Evolutionary conservation across 2,888 invertebrate species (phyloP).

Genomic region (Baccha elongata): DNA sequence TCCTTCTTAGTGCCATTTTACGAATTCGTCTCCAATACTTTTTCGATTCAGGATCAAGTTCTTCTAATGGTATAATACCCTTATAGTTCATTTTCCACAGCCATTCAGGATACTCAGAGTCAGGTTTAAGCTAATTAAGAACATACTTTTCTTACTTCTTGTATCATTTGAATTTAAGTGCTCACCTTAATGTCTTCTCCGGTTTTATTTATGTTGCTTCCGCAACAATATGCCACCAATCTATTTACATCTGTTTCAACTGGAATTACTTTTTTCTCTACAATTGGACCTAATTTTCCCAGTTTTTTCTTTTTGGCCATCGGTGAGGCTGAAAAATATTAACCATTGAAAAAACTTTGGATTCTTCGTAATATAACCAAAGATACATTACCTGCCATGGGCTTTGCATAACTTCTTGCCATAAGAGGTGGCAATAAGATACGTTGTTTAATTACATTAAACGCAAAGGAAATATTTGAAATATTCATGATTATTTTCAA

Average conservation of each 20-base stretch:
- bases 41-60: constrained; percentile 90
- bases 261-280: constrained; percentile 89
- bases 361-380: constrained; percentile 29
- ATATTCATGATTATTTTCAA: constrained; percentile 54
- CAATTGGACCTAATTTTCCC: constrained; percentile 85
- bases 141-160: constrained; percentile 7
- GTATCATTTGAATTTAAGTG: not conserved
- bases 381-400: constrained; percentile 42
- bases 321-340: constrained; percentile 47
- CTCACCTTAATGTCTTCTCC: constrained; percentile 91
- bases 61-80: constrained; percentile 86
- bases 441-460: constrained; percentile 70
- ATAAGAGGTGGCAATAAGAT: constrained; percentile 39
- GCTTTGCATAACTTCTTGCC: constrained; percentile 72
- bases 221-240: constrained; percentile 91
- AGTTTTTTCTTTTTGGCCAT: constrained; percentile 84
- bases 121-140: constrained; percentile 84
- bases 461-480: constrained; percentile 45
- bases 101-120: constrained; percentile 96
- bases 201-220: constrained; percentile 91
- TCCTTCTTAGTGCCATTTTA: constrained; percentile 85
- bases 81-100: constrained; percentile 90
- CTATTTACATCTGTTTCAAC: constrained; percentile 93
- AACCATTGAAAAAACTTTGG: not conserved
- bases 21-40: constrained; percentile 92